Conservation (phyloP, 1,140 invertebrate genomes). For the Gonatopus flavifemur region DNA sequence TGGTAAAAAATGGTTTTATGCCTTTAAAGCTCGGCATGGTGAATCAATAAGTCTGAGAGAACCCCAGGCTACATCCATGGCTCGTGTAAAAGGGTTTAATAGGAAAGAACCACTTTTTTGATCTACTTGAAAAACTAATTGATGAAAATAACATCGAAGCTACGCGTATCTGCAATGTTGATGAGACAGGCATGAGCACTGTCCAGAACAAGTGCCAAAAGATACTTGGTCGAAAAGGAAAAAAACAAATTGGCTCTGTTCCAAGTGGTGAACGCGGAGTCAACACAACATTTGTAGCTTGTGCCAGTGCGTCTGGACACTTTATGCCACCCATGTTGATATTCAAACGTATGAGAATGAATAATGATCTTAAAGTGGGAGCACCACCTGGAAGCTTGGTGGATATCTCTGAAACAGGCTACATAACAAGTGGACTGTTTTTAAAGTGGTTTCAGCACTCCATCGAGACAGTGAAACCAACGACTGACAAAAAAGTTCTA, state of each 20-base stretch:
- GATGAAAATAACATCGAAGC: too few relatives aligned
- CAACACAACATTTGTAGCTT: slow-evolving; percentile 26
- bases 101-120: slow-evolving; percentile 17
- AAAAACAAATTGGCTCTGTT: slow-evolving; percentile 34
- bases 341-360: slow-evolving; percentile 1
- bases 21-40: slow-evolving; percentile 28
- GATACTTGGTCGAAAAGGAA: slow-evolving; percentile 30
- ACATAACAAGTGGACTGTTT: background rate
- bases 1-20: slow-evolving; percentile 30
- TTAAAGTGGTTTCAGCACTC: background rate
- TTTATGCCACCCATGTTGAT: slow-evolving; percentile 8
- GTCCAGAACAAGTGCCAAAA: slow-evolving; percentile 17
- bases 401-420: slow-evolving; percentile 6
- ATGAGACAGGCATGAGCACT: slow-evolving; percentile 7
- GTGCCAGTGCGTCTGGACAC: background rate
- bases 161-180: slow-evolving; percentile 15
- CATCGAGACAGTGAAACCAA: background rate
- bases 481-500: background rate
- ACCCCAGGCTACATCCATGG: slow-evolving; percentile 21
- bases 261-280: slow-evolving; percentile 37
- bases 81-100: slow-evolving; percentile 14
- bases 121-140: too few relatives aligned
- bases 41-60: slow-evolving; percentile 34
- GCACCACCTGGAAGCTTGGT: slow-evolving; percentile 7
- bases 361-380: slow-evolving; percentile 1